phyloP scores from a whole-genome alignment of 2,113 vertebrate species.

The Lophotis ruficrista region DNA sequence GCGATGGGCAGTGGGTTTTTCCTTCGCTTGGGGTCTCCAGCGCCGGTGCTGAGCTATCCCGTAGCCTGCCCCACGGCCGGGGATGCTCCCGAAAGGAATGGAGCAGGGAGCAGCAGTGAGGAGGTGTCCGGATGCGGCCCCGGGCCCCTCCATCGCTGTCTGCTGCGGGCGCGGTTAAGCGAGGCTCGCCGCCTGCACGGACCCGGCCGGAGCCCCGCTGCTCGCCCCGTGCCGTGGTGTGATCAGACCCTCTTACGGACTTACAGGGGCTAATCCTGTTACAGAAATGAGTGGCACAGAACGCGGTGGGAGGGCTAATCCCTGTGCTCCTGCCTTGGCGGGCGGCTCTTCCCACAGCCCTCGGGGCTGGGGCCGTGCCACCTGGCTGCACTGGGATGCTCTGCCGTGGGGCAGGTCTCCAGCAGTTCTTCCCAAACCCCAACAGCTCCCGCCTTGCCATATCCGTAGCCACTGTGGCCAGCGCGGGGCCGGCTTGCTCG shows the following conservation, averaged over 20 bases:
- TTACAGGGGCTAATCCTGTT: neutral
- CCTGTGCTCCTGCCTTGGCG: neutral
- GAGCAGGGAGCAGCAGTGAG: neutral
- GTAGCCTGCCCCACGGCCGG: rapidly evolving
- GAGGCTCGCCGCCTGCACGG: neutral
- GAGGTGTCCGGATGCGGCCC: rapidly evolving
- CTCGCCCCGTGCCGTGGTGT: rapidly evolving
- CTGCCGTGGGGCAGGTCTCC: rapidly evolving
- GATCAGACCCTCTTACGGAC: neutral
- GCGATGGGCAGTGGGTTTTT: rapidly evolving
- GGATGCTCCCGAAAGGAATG: rapidly evolving
- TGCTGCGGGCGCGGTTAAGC: neutral
- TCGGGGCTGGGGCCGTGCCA: rapidly evolving
- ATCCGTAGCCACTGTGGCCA: rapidly evolving
- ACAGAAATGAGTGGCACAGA: neutral
- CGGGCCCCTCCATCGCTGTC: rapidly evolving
- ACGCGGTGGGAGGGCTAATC: neutral
- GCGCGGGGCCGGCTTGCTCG: neutral
- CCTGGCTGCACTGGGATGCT: neutral
- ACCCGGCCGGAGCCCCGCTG: rapidly evolving
- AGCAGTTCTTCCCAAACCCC: neutral
- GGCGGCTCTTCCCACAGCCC: neutral
- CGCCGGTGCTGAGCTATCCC: neutral
- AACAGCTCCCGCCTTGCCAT: neutral
- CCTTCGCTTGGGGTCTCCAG: neutral